These are phyloP conservation scores for Anthrax anthrax DNA, from an alignment of 2,888 invertebrate genomes.

Conservation along the genomic window DNA sequence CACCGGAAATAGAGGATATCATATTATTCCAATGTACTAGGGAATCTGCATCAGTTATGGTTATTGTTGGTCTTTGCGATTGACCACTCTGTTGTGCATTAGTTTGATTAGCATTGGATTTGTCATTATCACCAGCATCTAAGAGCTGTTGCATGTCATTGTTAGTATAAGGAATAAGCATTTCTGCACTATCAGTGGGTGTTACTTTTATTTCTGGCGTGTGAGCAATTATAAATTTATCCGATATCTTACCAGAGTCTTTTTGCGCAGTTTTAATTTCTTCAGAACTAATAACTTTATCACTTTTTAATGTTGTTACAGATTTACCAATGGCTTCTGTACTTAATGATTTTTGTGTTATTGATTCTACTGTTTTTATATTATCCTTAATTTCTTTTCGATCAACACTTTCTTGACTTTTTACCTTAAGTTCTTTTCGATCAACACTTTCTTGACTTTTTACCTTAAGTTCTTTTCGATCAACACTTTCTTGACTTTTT, in stretches of 20 bases:
- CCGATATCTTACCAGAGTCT: slow-evolving; percentile 7
- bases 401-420: not conserved
- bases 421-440: not conserved
- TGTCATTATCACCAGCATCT: slow-evolving; percentile 8
- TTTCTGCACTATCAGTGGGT: not conserved
- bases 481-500: slow-evolving; percentile 6
- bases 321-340: too few relatives aligned
- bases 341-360: not conserved
- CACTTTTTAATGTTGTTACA: not conserved
- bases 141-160: not conserved
- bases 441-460: not conserved
- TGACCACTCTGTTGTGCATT: slow-evolving; percentile 6
- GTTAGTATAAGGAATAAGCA: not conserved
- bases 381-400: not conserved
- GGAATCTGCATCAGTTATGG: slow-evolving; percentile 28
- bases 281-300: slow-evolving; percentile 2
- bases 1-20: slow-evolving; percentile 17
- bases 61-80: slow-evolving; percentile 16
- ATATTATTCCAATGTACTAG: slow-evolving; percentile 27
- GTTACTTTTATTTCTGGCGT: slow-evolving; percentile 9
- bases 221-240: not conserved
- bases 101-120: slow-evolving; percentile 8
- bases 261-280: slow-evolving; percentile 10
- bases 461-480: not conserved
- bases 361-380: slow-evolving; percentile 2